Evolutionary conservation across 1,140 invertebrate species (phyloP).

Genomic region (Drosophila nikananu): DNA sequence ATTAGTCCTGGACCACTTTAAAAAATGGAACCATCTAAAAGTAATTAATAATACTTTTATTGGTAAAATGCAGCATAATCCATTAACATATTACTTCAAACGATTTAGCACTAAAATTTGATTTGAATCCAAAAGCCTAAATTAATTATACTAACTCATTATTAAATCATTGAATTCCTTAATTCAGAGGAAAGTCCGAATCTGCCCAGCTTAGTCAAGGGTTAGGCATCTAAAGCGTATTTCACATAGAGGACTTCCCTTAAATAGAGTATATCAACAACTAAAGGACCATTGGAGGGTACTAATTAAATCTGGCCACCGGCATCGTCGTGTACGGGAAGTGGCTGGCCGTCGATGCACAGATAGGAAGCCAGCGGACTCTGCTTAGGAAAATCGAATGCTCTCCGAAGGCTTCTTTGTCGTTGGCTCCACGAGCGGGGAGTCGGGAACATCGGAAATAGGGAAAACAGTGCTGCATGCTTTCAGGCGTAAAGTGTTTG

Average conservation of each 20-base stretch:
- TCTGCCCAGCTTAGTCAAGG: not conserved
- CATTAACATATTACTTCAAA: too few relatives aligned
- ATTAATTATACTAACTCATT: not conserved
- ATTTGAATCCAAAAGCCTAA: too few relatives aligned
- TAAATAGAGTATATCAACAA: slow-evolving; percentile 8
- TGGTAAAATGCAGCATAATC: too few relatives aligned
- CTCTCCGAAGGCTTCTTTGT: slow-evolving; percentile 43
- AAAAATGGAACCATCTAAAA: not conserved
- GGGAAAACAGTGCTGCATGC: slow-evolving; percentile 42
- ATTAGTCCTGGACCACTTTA: too few relatives aligned
- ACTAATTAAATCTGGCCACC: slow-evolving; percentile 76
- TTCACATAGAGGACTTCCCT: not conserved
- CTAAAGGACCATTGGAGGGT: slow-evolving; percentile 35
- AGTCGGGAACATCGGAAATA: slow-evolving; percentile 11
- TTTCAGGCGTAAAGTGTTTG: slow-evolving; percentile 81
- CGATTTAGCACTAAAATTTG: too few relatives aligned
- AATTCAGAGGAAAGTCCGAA: not conserved
- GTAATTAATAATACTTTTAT: not conserved
- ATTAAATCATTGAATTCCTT: not conserved
- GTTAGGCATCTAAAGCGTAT: not conserved
- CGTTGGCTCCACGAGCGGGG: not conserved
- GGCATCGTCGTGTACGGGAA: slow-evolving; percentile 46
- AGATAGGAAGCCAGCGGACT: slow-evolving; percentile 27
- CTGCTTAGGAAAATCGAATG: slow-evolving; percentile 43
- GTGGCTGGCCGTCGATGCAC: slow-evolving; percentile 52